These are phyloP conservation scores for Aphelinus certus DNA, from an alignment of 1,140 invertebrate species.

Conservation along the genomic window DNA sequence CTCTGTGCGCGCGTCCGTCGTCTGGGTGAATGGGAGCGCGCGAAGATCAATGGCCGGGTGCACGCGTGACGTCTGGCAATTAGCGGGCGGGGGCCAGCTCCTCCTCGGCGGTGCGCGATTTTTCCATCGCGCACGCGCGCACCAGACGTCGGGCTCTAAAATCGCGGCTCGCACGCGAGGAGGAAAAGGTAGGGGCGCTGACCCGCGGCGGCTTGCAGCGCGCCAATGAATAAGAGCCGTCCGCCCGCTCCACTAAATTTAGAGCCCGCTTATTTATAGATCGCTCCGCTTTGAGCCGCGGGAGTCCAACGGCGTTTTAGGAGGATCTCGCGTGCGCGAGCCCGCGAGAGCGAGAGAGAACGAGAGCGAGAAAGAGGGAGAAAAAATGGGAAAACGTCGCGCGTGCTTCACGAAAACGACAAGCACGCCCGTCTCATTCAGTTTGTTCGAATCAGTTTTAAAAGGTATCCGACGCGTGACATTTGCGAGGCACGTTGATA, in stretches of 20 bases:
- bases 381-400: too few species aligned
- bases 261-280: conserved; percentile 28
- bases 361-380: neutral
- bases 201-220: conserved; percentile 4
- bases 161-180: neutral
- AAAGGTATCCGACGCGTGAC: too few species aligned
- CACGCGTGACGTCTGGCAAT: conserved; percentile 29
- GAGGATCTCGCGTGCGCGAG: neutral
- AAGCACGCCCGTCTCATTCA: too few species aligned
- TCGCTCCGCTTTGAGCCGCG: neutral
- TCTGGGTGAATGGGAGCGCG: neutral
- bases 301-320: neutral
- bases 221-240: conserved; percentile 20
- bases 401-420: too few species aligned
- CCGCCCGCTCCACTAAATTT: conserved; percentile 19
- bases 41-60: conserved; percentile 31
- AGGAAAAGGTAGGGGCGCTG: conserved; percentile 19
- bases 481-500: too few species aligned
- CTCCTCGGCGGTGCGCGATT: neutral
- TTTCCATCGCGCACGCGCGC: neutral
- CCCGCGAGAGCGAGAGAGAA: neutral
- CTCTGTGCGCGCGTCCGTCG: neutral
- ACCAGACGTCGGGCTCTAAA: neutral
- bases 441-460: too few species aligned
- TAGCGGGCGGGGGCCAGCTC: neutral